Percentiles rank a stretch among this genome's conserved stretches.
phyloP scores from a whole-genome alignment of 2,888 invertebrate genomes.

The Diadromus collaris region DNA sequence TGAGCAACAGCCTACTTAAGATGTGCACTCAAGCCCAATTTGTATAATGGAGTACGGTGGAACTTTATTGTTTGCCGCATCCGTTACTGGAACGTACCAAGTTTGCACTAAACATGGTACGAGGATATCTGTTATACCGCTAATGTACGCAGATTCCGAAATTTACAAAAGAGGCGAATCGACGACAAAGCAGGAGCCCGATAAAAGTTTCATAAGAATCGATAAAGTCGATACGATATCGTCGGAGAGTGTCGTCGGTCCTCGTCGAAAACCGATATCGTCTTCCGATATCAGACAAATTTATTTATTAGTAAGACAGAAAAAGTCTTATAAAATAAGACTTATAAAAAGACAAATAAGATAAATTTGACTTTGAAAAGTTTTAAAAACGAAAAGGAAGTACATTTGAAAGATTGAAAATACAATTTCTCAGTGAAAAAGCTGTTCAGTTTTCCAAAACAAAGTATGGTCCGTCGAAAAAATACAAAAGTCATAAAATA shows the following conservation, averaged over 20 bases:
- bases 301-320: too few species aligned
- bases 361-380: too few species aligned
- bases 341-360: too few species aligned
- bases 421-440: too few species aligned
- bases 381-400: background rate
- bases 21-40: background rate
- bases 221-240: background rate
- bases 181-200: background rate
- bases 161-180: background rate
- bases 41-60: background rate
- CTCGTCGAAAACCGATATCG: too few species aligned
- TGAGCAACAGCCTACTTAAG: too few species aligned
- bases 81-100: background rate
- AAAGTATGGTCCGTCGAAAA: background rate
- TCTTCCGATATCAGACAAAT: too few species aligned
- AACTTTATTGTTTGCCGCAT: conserved; percentile 3
- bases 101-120: background rate
- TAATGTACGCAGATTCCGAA: background rate
- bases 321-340: too few species aligned
- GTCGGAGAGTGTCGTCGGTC: background rate
- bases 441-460: background rate
- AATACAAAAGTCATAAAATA: background rate
- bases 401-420: background rate
- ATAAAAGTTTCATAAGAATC: background rate
- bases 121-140: background rate